Evolutionary conservation across 23 tunicate genomes (phyloP).

Genomic region (Styela plicata): DNA sequence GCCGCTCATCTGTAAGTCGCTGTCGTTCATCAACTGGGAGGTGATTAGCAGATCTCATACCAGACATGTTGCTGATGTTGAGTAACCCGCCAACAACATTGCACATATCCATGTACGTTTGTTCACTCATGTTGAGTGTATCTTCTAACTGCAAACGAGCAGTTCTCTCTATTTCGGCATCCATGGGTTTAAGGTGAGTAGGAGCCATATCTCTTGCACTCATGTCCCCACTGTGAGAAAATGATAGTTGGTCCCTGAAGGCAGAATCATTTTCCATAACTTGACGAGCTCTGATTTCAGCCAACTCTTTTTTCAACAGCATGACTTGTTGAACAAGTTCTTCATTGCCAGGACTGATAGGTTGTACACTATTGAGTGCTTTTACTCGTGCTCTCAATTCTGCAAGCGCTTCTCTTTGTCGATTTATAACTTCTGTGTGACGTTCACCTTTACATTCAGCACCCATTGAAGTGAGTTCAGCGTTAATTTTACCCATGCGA

Average conservation of each 20-base stretch:
- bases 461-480: conserved; percentile 62
- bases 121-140: conserved; percentile 44
- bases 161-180: conserved; percentile 71
- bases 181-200: conserved; percentile 15
- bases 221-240: conserved; percentile 10
- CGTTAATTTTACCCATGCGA: conserved; percentile 50
- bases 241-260: conserved; percentile 46
- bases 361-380: conserved; percentile 72
- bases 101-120: conserved; percentile 63
- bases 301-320: conserved; percentile 79
- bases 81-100: conserved; percentile 54
- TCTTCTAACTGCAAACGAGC: conserved; percentile 53
- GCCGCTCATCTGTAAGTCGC: conserved; percentile 33
- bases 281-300: conserved; percentile 86
- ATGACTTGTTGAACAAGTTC: conserved; percentile 82
- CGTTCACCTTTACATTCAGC: conserved; percentile 86
- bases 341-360: conserved; percentile 80
- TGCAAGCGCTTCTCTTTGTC: conserved; percentile 91
- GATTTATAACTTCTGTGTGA: conserved; percentile 65
- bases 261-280: conserved; percentile 75
- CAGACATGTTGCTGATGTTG: conserved; percentile 26
- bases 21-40: conserved; percentile 59
- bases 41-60: conserved; percentile 50
- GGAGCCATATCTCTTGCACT: conserved; percentile 1
- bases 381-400: conserved; percentile 77